phyloP scores from a whole-genome alignment of 2,888 invertebrate species.

The Noctua comes region DNA sequence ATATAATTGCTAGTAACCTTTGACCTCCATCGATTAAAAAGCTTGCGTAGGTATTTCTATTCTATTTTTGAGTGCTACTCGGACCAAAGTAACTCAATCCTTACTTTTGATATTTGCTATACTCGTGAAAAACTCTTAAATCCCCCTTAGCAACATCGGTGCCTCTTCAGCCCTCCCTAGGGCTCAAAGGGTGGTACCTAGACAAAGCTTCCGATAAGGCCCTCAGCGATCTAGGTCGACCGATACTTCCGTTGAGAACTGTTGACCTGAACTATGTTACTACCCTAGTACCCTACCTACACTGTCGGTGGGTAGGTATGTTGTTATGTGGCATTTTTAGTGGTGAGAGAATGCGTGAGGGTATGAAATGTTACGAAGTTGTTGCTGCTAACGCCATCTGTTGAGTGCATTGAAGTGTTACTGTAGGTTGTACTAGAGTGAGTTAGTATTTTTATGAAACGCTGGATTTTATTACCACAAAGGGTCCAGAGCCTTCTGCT shows the following conservation, averaged over 20 bases:
- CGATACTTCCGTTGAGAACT: conserved; percentile 59
- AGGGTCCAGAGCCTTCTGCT: not conserved
- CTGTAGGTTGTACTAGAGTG: not conserved
- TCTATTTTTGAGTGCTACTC: not conserved
- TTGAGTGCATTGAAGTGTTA: conserved; percentile 14
- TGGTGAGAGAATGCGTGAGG: not conserved
- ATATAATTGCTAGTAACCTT: not conserved
- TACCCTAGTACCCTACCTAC: conserved; percentile 11
- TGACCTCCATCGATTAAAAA: conserved; percentile 7
- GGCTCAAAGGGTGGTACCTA: conserved; percentile 56
- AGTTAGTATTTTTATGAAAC: conserved; percentile 5
- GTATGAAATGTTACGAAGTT: not conserved
- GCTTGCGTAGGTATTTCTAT: not conserved
- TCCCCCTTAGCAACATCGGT: conserved; percentile 34
- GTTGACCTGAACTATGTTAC: conserved; percentile 47
- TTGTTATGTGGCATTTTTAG: not conserved
- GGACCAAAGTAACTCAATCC: not conserved
- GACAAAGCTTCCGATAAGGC: conserved; percentile 63
- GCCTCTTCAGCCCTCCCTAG: conserved; percentile 24
- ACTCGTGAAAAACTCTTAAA: conserved; percentile 21
- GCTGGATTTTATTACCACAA: not conserved
- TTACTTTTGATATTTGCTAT: conserved; percentile 19
- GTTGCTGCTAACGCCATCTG: conserved; percentile 38
- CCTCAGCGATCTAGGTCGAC: conserved; percentile 63
- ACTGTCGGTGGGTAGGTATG: conserved; percentile 4